Evolutionary conservation across 2,797 vertebrate species (phyloP), one percentile per base, ranked within the genome.

Genomic region (Peromyscus nudipes): DNA sequence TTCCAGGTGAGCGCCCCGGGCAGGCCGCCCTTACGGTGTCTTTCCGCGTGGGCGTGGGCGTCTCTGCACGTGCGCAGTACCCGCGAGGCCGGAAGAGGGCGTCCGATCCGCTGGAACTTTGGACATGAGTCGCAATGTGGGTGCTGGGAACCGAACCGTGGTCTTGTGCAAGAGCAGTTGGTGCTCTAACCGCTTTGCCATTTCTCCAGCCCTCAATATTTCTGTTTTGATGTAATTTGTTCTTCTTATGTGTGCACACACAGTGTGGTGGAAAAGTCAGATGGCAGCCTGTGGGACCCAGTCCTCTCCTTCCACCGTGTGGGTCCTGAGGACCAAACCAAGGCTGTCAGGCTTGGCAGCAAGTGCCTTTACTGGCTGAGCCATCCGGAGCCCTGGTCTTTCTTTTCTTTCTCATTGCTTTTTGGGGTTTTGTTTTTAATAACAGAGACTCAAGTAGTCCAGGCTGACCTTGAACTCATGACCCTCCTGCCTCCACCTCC

Each of bases 1-100:
- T 99, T 99, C 98, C 99, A 99, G 98, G 98, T n/a, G 0, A 4
- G 64, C 25, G 0, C 0, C 1, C 2, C 43, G 43, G 31, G 31
- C 83, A 9, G 37, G 37, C 37, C 40, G 57, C 1, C 4, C 57
- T 31, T 4, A 19, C 13, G 0, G 13, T 17, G 57, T 25, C 17
- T 25, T 29, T 62, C 80, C 37, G n/a, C 37, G 23, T 29, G 55
- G 21, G 52, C 23, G 52, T 79, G 46, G 29, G 49, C 49, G 17
- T 27, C n/a, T 27, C 37, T 19, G 52, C 52, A 81, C 52, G 2
- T 27, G 55, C 21, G 5, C 25, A 10, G 80, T 29, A 13, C 14
- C 16, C 37, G 4, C 17, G 29, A 84, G 62, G 40, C 29, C 81
- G 1, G 29, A 23, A 49, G 43, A 49, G 62, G 62, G 64, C 43